Conservation (phyloP, 2,113 vertebrate genomes). For the Accipiter cooperii region DNA sequence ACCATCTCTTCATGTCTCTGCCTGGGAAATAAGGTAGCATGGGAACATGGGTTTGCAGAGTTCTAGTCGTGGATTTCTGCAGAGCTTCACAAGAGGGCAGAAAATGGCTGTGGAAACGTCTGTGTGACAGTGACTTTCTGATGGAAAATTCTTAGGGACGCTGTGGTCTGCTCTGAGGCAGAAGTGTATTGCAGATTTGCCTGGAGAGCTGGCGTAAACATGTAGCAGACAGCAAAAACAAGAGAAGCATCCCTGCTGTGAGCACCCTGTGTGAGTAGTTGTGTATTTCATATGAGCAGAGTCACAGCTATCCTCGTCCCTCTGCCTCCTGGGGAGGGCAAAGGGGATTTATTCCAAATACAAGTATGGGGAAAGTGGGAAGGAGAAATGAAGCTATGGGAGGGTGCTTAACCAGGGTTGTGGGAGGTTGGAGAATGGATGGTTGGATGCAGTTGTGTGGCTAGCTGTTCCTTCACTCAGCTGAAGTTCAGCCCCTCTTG, state of each 20-base stretch:
- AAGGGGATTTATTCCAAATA: background rate
- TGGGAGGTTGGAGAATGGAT: background rate
- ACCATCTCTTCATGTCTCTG: background rate
- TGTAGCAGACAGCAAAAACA: background rate
- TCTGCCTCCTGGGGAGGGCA: background rate
- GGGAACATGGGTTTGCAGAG: background rate
- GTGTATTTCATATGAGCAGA: accelerated
- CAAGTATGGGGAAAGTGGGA: accelerated
- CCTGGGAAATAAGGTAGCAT: background rate
- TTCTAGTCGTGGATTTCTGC: background rate
- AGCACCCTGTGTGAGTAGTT: background rate
- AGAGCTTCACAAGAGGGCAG: slow-evolving; percentile 63
- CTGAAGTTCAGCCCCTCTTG: background rate
- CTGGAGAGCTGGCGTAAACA: background rate
- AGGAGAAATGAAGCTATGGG: background rate
- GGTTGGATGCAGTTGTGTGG: background rate
- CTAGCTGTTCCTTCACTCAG: background rate
- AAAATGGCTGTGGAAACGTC: background rate
- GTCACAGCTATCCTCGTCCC: background rate
- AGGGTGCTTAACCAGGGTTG: background rate
- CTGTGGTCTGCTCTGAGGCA: background rate
- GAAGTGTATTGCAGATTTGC: accelerated
- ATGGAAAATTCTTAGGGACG: background rate
- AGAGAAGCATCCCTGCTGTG: background rate
- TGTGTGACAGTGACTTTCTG: background rate